phyloP scores from a whole-genome alignment of 64 coral and sea anemone species.

The Montipora foliosa region DNA sequence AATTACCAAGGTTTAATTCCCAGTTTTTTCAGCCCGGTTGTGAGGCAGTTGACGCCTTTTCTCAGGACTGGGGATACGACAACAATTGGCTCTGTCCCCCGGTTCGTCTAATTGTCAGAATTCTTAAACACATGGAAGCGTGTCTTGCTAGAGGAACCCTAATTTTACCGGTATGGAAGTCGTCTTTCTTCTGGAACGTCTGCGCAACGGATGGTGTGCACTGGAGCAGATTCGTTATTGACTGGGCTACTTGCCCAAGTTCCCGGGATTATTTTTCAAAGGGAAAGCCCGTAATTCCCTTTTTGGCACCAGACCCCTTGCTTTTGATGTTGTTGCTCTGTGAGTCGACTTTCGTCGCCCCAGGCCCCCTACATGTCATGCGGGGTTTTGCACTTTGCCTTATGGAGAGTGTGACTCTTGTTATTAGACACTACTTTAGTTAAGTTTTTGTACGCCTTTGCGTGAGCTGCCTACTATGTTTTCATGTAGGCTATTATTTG shows the following conservation, averaged over 20 bases:
- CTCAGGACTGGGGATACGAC: conserved; percentile 45
- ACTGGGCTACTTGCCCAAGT: conserved; percentile 20
- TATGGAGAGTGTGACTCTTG: background rate
- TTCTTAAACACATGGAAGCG: conserved; percentile 42
- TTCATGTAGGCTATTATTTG: too few species aligned
- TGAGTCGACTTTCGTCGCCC: background rate
- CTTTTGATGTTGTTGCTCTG: background rate
- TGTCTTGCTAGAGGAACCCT: conserved; percentile 22
- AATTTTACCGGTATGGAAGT: conserved; percentile 36
- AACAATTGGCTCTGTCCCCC: conserved; percentile 64
- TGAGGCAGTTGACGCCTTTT: conserved; percentile 58
- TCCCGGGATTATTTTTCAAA: conserved; percentile 2
- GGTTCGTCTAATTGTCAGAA: conserved; percentile 11
- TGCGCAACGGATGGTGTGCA: conserved; percentile 20
- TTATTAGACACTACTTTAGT: background rate
- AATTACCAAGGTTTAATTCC: conserved; percentile 65
- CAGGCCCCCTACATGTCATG: background rate
- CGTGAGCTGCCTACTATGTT: too few species aligned
- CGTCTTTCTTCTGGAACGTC: conserved; percentile 57
- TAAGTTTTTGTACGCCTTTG: background rate
- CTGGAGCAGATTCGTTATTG: conserved; percentile 46
- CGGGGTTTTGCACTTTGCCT: background rate
- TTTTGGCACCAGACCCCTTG: background rate
- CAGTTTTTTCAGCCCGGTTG: conserved; percentile 46
- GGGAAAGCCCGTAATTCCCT: conserved; percentile 17